Evolutionary conservation across 1,140 invertebrate species (phyloP), one percentile per base, ranked within the genome.

Genomic region (Drosophila oshimai): DNA sequence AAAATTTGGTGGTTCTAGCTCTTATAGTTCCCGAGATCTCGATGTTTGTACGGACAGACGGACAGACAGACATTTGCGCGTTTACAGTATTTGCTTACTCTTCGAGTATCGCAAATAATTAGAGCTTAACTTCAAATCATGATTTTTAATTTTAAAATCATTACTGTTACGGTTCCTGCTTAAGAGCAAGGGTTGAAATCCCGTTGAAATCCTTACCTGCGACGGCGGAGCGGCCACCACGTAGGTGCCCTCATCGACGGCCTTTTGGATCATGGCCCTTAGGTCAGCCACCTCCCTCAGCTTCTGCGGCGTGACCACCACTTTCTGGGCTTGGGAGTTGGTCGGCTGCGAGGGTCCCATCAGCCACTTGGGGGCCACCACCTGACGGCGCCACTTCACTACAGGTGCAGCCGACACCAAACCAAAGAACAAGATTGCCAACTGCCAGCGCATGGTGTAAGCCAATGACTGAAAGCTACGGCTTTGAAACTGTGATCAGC

Each of bases 301-400:
- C 6, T 79, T 88, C n/a, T 84, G 60, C 4, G 33, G 53, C 3
- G 70, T 84, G 0, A 89, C 71, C 7, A 20, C 41, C n/a, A 88
- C 84, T 7, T 41, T 26, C n/a, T n/a, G n/a, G 29, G 28, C 28
- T 2, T 62, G 57, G 0, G 26, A 5, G 2, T 4, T 18, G 7
- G 50, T 37, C 18, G 17, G 6, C 17, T 10, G 0, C 0, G 9
- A 31, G 3, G 79, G 58, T 18, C 36, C 73, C 50, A 50, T 57
- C 0, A 88, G 31, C 71, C 79, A 84, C 5, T 42, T 55, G 3
- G 84, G 83, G 5, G 74, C 55, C 13, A 88, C 72, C 24, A 88
- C 75, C 44, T 88, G 84, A 2, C 80, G 74, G 15, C 67, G 75
- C 7, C 55, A 49, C 6, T 12, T 18, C 7, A 33, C 1, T 1